Conservation (phyloP, 2,888 invertebrate genomes). For the Acanthosepion esculentum region DNA sequence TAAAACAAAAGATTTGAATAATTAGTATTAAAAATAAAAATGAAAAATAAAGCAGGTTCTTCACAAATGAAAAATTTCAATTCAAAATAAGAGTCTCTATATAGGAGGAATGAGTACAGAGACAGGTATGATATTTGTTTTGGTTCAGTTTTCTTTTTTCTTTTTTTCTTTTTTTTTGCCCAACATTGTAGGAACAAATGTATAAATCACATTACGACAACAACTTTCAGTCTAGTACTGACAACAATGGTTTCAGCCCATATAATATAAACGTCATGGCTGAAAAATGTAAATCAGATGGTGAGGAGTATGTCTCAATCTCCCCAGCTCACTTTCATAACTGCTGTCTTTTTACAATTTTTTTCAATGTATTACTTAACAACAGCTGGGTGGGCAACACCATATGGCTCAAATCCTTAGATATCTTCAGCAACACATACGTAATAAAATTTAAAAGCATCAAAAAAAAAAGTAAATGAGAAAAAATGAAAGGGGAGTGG, state of each 20-base stretch:
- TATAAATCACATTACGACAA: slow-evolving; percentile 13
- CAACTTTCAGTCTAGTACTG: slow-evolving; percentile 33
- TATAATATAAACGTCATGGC: slow-evolving; percentile 12
- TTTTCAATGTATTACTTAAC: slow-evolving; percentile 25
- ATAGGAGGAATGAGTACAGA: neutral
- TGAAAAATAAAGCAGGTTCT: slow-evolving; percentile 11
- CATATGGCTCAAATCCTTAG: neutral
- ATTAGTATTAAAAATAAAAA: neutral
- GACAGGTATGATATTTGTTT: neutral
- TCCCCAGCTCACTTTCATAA: slow-evolving; percentile 33
- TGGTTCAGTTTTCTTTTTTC: neutral
- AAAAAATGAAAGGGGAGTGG: neutral
- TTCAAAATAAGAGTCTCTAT: slow-evolving; percentile 2
- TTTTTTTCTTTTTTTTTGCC: neutral
- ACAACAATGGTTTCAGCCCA: slow-evolving; percentile 21
- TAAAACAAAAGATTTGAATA: neutral
- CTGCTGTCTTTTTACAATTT: neutral
- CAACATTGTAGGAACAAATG: slow-evolving; percentile 33
- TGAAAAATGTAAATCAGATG: slow-evolving; percentile 3
- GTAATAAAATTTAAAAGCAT: slow-evolving; percentile 33
- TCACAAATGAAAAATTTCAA: slow-evolving; percentile 12
- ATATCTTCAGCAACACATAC: neutral
- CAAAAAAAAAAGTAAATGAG: neutral
- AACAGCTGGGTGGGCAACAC: slow-evolving; percentile 33
- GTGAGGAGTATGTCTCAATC: slow-evolving; percentile 12